phyloP scores from a whole-genome alignment of 2,888 invertebrate species.

The Hemaris fuciformis region DNA sequence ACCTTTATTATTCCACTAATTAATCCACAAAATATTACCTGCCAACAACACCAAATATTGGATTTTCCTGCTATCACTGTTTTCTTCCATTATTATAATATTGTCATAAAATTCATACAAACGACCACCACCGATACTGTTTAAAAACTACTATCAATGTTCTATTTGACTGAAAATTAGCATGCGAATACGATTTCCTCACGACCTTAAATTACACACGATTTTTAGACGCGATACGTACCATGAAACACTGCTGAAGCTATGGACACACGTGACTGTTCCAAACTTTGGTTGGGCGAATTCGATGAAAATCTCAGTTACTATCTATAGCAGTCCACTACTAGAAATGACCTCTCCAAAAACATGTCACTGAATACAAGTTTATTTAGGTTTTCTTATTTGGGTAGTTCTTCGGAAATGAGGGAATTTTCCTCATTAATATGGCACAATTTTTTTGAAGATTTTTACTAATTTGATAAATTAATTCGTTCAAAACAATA shows the following conservation, averaged over 20 bases:
- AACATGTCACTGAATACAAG: too few species aligned
- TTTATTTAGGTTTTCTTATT: too few species aligned
- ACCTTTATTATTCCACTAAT: too few species aligned
- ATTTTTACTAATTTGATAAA: too few species aligned
- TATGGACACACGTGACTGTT: neutral
- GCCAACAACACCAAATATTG: conserved; percentile 40
- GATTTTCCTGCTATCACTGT: conserved; percentile 28
- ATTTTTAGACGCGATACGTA: neutral
- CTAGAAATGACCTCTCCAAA: too few species aligned
- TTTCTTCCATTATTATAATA: conserved; percentile 27
- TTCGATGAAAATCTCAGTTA: too few species aligned
- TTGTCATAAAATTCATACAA: conserved; percentile 4
- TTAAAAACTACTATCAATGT: conserved; percentile 16
- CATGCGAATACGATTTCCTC: conserved; percentile 24
- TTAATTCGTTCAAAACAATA: too few species aligned
- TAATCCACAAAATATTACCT: conserved; percentile 24
- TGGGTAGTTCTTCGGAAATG: too few species aligned
- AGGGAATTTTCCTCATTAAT: too few species aligned
- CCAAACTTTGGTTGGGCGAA: too few species aligned
- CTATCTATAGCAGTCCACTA: too few species aligned
- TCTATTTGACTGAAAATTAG: conserved; percentile 29
- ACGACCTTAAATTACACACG: conserved; percentile 24
- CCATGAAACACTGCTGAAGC: neutral
- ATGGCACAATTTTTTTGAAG: too few species aligned
- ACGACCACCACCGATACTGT: neutral